Evolutionary conservation across 2,113 vertebrate genomes (phyloP), one percentile per base, ranked within the genome.

Genomic region (Sminthopsis crassicaudata): DNA sequence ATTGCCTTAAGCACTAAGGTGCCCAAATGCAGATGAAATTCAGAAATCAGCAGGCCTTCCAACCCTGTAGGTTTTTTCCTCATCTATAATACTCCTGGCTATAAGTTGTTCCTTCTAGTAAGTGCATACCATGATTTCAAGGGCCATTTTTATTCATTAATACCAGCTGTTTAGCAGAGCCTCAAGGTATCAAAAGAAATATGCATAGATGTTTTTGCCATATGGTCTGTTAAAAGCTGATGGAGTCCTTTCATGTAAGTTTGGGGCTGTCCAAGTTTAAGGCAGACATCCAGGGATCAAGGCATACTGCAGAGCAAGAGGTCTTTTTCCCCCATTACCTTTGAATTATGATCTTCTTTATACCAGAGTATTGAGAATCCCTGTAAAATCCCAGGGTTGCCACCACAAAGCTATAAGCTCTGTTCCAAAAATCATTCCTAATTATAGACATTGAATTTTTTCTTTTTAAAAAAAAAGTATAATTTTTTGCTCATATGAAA

Each of bases 141-240:
- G 97, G 97, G 97, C 95, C 97, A 96, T 98, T 98, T 97, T 98
- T 96, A 98, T 97, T 98, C 97, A 98, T 98, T 98, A 98, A 96
- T 98, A 98, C 96, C 98, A 99, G 98, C 98, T 98, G 98, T 96
- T 97, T 95, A 92, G 48, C 93, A 97, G 96, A 94, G 98, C 98
- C 98, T 98, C 97, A 90, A 98, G 97, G 97, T 97, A 98, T 98
- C 97, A 93, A 97, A 96, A 98, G 98, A 98, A 98, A 97, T 97
- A 96, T 93, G 97, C 94, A 95, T 96, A 96, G 96, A 95, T 95
- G 95, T 95, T 97, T 98, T 98, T 96, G 92, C 97, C 98, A 98
- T 98, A 97, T 98, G 98, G 97, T 96, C 97, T 97, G 93, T 97
- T 96, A 97, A 98, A 97, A 98, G 95, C 95, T 95, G 97, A 97